Base-by-base conservation (phyloP, 2,113 vertebrate species). In the Corythornis madagascariensis region DNA sequence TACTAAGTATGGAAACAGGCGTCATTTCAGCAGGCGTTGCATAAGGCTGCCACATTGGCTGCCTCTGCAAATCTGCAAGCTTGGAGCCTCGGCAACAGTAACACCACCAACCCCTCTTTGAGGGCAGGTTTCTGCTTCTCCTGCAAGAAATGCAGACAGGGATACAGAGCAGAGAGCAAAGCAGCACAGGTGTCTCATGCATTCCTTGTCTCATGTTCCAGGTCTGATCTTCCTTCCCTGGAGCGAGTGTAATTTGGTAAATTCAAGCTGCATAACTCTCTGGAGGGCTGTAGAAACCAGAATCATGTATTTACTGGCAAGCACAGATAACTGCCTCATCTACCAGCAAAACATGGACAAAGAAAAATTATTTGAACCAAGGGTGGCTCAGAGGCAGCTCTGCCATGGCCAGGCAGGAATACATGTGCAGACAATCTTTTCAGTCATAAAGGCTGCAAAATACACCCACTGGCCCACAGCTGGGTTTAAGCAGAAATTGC, bases 1-100 rank as follows among this genome's bases (percentile, higher is more conserved):
- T 89, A 11, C 85, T 93, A 96, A 90, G 38, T 86, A 87, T 77
- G 78, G 95, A 95, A 95, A 91, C 78, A 11, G 0, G 73, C 33
- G 1, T 85, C 75, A 92, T 66, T 88, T 61, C 75, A 63, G 85
- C 82, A 60, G 56, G 67, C 22, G 0, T 89, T 94, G 79, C 84
- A 73, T 63, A 76, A 93, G 89, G 80, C 72, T 90, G 83, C 70
- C 77, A 56, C 70, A 31, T 76, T 64, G 83, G 78, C 78, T 83
- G 70, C 61, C 53, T 90, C 90, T 50, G 83, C 77, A 65, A 67
- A 88, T 70, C 83, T 85, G 45, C 28, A 28, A 42, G 55, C 84
- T 78, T 16, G 0, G 52, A 81, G 73, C 73, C 66, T 42, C 20
- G 0, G 84, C 63, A 47, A 25, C 28, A 24, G 35, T 6, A 35